Evolutionary conservation across 2,797 vertebrate species (phyloP), one percentile per base, ranked within the genome.

Genomic region (Brachyrhaphis roseni): DNA sequence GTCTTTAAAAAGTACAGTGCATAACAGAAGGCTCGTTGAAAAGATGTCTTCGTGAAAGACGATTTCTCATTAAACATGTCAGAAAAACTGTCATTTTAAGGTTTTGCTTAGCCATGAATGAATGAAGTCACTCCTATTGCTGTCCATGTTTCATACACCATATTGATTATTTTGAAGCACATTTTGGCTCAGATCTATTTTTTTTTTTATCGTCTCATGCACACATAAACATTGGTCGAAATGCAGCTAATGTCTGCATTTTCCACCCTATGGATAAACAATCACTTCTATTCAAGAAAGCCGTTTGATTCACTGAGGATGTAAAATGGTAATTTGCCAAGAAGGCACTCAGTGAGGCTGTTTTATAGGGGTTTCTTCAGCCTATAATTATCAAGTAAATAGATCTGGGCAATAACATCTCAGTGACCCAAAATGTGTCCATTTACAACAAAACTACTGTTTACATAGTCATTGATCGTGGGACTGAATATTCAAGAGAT

Each of bases 11-110:
- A 49, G 46, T 36, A 23, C n/a, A 12, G 59, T 75, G 74, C 46
- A 18, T 49, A 59, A 72, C 49, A 20, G 75, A 78, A 49, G 59
- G 86, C 82, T 62, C 5, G 10, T 1, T 83, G 83, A 20, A 76
- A 84, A 87, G 80, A 77, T 82, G 79, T 80, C 79, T 87, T 79
- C 75, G 74, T 68, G 84, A 43, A 78, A 83, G 82, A 82, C 28
- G 74, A 78, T 62, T 87, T 82, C 76, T 76, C 49, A 68, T 55
- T 51, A 79, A 86, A 81, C 34, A 75, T 76, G 81, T 80, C 81
- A 82, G 57, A 15, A 79, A 73, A 46, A 79, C 85, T 59, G 28
- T 49, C 79, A 57, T 78, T 80, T 53, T 49, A 77, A 80, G 66
- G 82, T 76, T 20, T 51, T 2, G 8, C 20, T 59, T 46, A 41